Percentiles rank a stretch among this genome's conserved stretches.
Conservation (phyloP, 2,113 vertebrate species). For the Burhinus oedicnemus region DNA sequence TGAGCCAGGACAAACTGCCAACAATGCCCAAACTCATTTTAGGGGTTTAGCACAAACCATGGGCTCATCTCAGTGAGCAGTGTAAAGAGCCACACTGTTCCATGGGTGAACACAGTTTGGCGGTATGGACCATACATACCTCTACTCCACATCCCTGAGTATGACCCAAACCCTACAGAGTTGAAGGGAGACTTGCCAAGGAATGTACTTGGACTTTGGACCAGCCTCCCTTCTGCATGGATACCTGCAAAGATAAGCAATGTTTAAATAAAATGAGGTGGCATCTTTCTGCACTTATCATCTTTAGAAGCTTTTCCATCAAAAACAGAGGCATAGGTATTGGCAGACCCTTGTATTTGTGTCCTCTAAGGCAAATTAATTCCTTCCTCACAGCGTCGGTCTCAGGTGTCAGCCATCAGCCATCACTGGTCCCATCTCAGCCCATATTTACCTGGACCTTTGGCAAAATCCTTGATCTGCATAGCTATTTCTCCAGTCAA, state of each 20-base stretch:
- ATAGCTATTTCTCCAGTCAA: not conserved
- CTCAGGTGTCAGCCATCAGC: not conserved
- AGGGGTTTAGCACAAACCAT: not conserved
- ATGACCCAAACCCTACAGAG: not conserved
- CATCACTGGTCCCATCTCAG: not conserved
- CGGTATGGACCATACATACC: not conserved
- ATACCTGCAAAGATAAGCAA: not conserved
- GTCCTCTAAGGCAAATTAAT: not conserved
- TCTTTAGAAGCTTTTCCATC: not conserved
- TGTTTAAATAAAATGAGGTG: not conserved
- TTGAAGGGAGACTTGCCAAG: not conserved
- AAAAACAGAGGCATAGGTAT: not conserved
- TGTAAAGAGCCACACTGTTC: not conserved
- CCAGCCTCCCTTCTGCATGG: not conserved
- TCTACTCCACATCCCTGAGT: not conserved
- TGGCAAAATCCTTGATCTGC: not conserved
- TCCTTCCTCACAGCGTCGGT: not conserved
- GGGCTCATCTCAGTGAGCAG: not conserved
- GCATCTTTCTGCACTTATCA: not conserved
- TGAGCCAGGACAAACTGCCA: not conserved
- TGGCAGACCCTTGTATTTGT: not conserved
- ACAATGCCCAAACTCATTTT: not conserved
- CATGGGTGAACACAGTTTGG: not conserved
- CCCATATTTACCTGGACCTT: not conserved
- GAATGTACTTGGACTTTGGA: not conserved